These are phyloP conservation scores for Rhimphoctona megacephalus DNA, from an alignment of 2,888 invertebrate genomes.

Conservation along the genomic window DNA sequence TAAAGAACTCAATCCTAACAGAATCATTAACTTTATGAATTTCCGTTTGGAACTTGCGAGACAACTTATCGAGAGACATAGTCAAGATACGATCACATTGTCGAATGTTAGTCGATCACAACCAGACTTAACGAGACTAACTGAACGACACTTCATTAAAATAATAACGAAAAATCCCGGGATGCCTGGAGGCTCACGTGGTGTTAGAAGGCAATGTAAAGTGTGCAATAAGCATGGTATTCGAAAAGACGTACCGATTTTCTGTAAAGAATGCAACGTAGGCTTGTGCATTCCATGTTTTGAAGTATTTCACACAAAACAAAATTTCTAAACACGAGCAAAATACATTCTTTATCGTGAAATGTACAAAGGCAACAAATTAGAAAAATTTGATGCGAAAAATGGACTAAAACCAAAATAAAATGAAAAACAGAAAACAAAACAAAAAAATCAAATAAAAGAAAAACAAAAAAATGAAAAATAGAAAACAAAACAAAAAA, in stretches of 20 bases:
- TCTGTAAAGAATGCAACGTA: slow-evolving; percentile 40
- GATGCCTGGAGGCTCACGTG: slow-evolving; percentile 16
- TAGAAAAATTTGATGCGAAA: not conserved
- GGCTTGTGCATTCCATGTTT: slow-evolving; percentile 35
- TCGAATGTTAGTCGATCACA: slow-evolving; percentile 31
- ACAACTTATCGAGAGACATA: slow-evolving; percentile 14
- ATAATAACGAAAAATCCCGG: not conserved
- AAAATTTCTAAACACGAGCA: slow-evolving; percentile 28
- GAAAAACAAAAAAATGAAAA: slow-evolving; percentile 21
- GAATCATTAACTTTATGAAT: slow-evolving; percentile 16
- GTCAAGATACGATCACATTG: slow-evolving; percentile 8
- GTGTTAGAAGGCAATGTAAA: too few species aligned
- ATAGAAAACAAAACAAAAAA: not conserved
- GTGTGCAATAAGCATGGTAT: slow-evolving; percentile 20
- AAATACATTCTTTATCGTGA: not conserved
- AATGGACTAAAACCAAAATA: not conserved
- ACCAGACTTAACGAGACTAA: slow-evolving; percentile 19
- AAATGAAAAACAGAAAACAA: slow-evolving; percentile 21
- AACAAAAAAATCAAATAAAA: slow-evolving; percentile 45
- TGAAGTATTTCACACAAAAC: slow-evolving; percentile 25
- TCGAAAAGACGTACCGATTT: slow-evolving; percentile 36
- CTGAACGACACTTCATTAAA: slow-evolving; percentile 4
- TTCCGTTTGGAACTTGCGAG: slow-evolving; percentile 24
- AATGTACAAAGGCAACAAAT: not conserved
- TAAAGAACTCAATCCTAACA: slow-evolving; percentile 35